Evolutionary conservation across 2,113 vertebrate species (phyloP), one percentile per base, ranked within the genome.

Genomic region (Heptranchias perlo): DNA sequence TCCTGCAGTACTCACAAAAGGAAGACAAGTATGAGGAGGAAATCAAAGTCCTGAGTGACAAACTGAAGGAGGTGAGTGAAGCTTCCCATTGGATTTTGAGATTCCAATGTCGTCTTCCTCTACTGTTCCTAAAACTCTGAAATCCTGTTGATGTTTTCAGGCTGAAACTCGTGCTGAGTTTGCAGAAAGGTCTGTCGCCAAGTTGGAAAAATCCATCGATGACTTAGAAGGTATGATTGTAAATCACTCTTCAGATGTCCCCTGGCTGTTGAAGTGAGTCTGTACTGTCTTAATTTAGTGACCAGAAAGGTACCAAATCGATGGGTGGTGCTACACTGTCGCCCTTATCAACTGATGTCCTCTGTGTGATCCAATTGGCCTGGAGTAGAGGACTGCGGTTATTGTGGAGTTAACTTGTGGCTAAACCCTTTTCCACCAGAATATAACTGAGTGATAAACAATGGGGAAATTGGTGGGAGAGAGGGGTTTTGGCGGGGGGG

Each of bases 21-120:
- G 99, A 99, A 97, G 99, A 99, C 98, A 99, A 99, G 96, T 99
- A 99, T 64, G 99, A 99, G 97, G 99, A 99, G 96, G 99, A 99
- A 97, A 99, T 99, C 97, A 99, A 99, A 98, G 98, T 99, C 96
- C 98, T 99, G 96, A 99, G 98, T 96, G 99, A 99, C 98, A 99
- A 99, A 97, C 98, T 99, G 98, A 99, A 99, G 98, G 99, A 99
- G 99, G 99, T 98, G 98, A 98, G 97, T 97, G 96, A 67, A 18
- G 96, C 96, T 69, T 73, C 1, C 47, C 23, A 16, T 31, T 52
- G 65, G 96, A 76, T 96, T 96, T 96, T 96, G 97, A 54, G 0
- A 7, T 96, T 44, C 44, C 39, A 49, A 3, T 61, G 3, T 44
- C 10, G 25, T 44, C 49, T 64, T 44, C 87, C 44, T 21, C 31